Percentiles rank a stretch among this genome's conserved stretches.
These are phyloP conservation scores for Blomia tropicalis DNA, from an alignment of 2,888 invertebrate species.

Conservation along the genomic window DNA sequence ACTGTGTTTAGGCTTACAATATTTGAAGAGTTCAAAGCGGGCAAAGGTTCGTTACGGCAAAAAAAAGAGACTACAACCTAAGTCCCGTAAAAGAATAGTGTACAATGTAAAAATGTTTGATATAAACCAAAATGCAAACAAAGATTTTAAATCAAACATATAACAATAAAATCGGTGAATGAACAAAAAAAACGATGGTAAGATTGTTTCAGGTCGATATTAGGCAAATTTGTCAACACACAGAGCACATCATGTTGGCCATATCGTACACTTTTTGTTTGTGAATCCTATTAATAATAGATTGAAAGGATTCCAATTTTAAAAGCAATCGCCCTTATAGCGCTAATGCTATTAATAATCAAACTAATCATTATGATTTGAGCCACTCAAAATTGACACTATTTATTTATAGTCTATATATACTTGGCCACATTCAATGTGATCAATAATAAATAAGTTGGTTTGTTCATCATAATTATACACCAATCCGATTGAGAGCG, in stretches of 20 bases:
- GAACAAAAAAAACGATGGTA: background rate
- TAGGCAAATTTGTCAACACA: slow-evolving; percentile 2
- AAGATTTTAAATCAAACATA: background rate
- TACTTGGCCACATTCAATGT: no score
- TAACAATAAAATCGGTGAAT: no score
- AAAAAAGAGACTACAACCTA: background rate
- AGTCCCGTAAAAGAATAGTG: background rate
- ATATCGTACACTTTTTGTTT: background rate
- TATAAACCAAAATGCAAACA: slow-evolving; percentile 13
- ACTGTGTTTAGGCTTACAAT: no score
- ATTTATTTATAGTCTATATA: no score
- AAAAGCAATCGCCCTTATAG: background rate
- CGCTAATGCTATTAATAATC: background rate
- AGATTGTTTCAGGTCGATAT: background rate
- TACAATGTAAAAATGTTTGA: no score
- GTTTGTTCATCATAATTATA: no score
- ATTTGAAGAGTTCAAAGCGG: no score
- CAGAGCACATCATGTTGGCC: background rate
- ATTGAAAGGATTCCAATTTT: background rate
- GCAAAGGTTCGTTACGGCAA: background rate
- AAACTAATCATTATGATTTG: no score
- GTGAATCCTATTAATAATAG: background rate
- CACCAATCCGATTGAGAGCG: no score
- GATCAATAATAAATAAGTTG: no score
- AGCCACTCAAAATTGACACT: no score